phyloP scores from a whole-genome alignment of 2,888 invertebrate genomes.

The Meghimatium bilineatum region DNA sequence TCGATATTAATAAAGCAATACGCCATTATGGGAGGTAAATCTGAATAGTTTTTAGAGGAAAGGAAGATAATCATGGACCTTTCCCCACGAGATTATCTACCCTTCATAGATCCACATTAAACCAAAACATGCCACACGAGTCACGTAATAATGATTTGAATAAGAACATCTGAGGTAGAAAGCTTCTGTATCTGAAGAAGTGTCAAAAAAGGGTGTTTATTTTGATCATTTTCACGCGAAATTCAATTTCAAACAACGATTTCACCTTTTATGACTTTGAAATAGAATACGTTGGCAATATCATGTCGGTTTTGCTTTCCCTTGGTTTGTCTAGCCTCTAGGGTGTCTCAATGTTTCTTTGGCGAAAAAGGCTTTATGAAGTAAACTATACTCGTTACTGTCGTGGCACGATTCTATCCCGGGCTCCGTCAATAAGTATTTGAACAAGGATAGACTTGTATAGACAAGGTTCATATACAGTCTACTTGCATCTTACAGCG shows the following conservation, averaged over 20 bases:
- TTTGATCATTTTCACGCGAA: conserved; percentile 14
- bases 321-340: background rate
- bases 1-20: too few relatives aligned
- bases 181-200: background rate
- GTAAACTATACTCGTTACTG: background rate
- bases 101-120: background rate
- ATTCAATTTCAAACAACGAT: conserved; percentile 29
- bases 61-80: background rate
- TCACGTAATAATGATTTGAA: conserved; percentile 13
- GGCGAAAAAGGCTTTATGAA: background rate
- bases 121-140: background rate
- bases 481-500: background rate
- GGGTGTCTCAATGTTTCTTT: background rate
- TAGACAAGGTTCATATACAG: background rate
- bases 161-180: background rate
- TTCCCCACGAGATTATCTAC: conserved; percentile 4
- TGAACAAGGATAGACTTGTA: background rate
- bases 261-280: conserved; percentile 22
- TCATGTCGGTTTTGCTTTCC: conserved; percentile 5
- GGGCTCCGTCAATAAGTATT: background rate
- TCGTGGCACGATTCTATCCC: background rate
- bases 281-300: conserved; percentile 14
- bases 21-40: too few relatives aligned
- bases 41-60: background rate
- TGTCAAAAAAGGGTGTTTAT: conserved; percentile 31